phyloP scores from a whole-genome alignment of 1,140 invertebrate species.

The Drosophila kanapiae region DNA sequence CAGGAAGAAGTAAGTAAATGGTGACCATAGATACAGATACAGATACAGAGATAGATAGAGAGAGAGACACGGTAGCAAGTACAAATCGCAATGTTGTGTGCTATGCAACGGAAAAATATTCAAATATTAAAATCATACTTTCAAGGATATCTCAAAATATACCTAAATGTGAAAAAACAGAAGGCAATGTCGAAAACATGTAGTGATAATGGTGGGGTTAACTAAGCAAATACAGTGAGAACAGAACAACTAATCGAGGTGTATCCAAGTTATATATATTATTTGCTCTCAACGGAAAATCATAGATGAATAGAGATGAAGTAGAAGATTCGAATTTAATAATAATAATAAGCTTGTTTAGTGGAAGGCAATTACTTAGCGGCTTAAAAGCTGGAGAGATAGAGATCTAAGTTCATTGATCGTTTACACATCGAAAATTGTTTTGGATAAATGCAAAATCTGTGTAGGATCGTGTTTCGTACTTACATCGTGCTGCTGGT shows the following conservation, averaged over 20 bases:
- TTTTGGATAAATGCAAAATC: conserved; percentile 73
- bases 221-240: conserved; percentile 8
- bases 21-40: conserved; percentile 16
- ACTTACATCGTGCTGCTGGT: conserved; percentile 85
- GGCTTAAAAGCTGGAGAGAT: conserved; percentile 51
- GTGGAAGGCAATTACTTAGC: conserved; percentile 38
- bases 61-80: conserved; percentile 47
- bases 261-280: conserved; percentile 2
- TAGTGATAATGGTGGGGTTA: neutral
- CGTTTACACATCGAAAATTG: conserved; percentile 63
- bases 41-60: conserved; percentile 12
- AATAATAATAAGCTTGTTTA: conserved; percentile 30
- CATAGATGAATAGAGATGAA: conserved; percentile 12
- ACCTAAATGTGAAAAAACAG: neutral
- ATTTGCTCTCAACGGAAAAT: conserved; percentile 20
- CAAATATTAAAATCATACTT: conserved; percentile 18
- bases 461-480: conserved; percentile 81
- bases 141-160: neutral
- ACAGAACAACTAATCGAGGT: conserved; percentile 8
- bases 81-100: conserved; percentile 61
- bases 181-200: neutral
- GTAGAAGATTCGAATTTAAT: conserved; percentile 12
- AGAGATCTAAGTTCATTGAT: conserved; percentile 63
- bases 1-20: conserved; percentile 1
- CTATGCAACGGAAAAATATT: conserved; percentile 52